These are phyloP conservation scores for Cremastinae sp. DNA, from an alignment of 2,888 invertebrate species.

Conservation along the genomic window DNA sequence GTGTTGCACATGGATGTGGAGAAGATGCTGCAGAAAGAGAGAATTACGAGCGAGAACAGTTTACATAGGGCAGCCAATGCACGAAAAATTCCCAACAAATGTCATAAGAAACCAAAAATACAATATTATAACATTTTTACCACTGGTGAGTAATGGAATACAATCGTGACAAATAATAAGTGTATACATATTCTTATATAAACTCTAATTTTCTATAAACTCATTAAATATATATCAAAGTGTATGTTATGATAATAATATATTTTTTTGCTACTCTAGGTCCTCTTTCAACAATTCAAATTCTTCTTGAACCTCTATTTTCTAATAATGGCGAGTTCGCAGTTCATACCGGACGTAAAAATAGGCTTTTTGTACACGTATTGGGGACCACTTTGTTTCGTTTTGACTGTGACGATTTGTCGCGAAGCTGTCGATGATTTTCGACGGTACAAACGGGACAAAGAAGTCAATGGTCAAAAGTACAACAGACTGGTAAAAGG, in stretches of 20 bases:
- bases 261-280: constrained; percentile 81
- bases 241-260: background rate
- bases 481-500: constrained; percentile 90
- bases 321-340: constrained; percentile 97
- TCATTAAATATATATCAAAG: background rate
- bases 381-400: constrained; percentile 99
- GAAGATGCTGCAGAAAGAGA: constrained; percentile 87
- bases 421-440: constrained; percentile 98
- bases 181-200: background rate
- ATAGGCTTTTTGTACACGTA: constrained; percentile 99
- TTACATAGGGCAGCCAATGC: constrained; percentile 87
- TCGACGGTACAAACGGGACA: constrained; percentile 92
- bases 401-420: constrained; percentile 96
- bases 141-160: constrained; percentile 81
- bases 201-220: constrained; percentile 8
- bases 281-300: constrained; percentile 98
- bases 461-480: constrained; percentile 96
- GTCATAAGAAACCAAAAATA: constrained; percentile 99
- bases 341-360: constrained; percentile 97
- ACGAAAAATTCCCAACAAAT: constrained; percentile 95
- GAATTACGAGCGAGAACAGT: constrained; percentile 90
- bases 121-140: constrained; percentile 94
- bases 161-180: background rate
- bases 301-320: constrained; percentile 99
- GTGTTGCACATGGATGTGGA: constrained; percentile 89